Evolutionary conservation across 2,888 invertebrate species (phyloP), one percentile per base, ranked within the genome.

Genomic region (Linnaemya tessellans): DNA sequence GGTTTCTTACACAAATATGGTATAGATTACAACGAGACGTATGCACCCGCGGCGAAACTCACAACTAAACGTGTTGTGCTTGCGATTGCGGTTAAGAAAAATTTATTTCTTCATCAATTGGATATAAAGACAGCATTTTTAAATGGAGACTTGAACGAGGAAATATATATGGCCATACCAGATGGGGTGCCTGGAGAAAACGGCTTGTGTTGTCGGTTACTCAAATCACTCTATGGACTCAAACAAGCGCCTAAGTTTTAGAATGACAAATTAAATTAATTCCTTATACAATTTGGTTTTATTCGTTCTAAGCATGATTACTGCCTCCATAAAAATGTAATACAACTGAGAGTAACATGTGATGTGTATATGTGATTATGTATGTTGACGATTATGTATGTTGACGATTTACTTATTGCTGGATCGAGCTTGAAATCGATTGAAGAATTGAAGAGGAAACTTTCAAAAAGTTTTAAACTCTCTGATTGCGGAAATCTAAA

Each of bases 401-500:
- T 56, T 41, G 43, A 71, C 13, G 43, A 71, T 9, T 56, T 58
- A 22, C 11, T 58, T 10, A 71, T 80, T 62, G 51, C 71, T 62
- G 62, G 64, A 25, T 51, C 38, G n/a, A 71, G 15, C 7, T 22
- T 35, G 15, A 41, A 38, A 9, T 25, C 4, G 9, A 56, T 71
- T 71, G 51, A 80, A 49, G 8, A 25, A 35, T 41, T 79, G 11
- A 80, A 62, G 51, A 51, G 10, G 8, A 10, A 62, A 11, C 35
- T 80, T 22, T 51, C 49, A 9, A 25, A 38, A 38, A 15, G 43
- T 22, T 71, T 71, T 54, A 46, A 71, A 51, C 4, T 80, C 11
- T 80, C 54, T 41, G 80, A 80, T 64, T 71, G 65, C 56, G 73
- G 54, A 73, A 22, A 73, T 11, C 38, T 73, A 5, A 60, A 71